A percentile compares a stretch with the other conserved stretches of the same genome.
Evolutionary conservation across 2,113 vertebrate genomes (phyloP).

Genomic region (Scalopus aquaticus): DNA sequence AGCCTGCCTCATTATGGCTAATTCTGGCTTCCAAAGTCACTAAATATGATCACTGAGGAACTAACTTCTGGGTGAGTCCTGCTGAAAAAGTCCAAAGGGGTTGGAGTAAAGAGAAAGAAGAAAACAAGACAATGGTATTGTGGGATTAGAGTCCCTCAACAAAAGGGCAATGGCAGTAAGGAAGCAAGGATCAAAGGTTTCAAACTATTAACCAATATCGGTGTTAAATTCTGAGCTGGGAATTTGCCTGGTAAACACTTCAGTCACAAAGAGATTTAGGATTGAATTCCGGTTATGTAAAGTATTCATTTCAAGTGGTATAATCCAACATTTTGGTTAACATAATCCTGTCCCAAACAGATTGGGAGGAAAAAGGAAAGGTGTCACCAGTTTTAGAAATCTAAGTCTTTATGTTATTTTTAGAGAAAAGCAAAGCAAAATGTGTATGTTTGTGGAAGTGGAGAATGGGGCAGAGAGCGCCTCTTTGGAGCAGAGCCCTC

Average conservation of each 20-base stretch:
- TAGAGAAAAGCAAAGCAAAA: neutral
- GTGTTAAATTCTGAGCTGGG: neutral
- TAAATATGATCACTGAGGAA: neutral
- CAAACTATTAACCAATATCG: neutral
- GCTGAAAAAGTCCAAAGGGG: neutral
- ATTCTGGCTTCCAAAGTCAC: neutral
- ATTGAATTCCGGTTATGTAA: slow-evolving; percentile 54
- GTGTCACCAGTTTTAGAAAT: neutral
- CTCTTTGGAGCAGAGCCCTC: rapidly evolving
- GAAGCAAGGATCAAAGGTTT: neutral
- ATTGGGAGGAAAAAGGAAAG: neutral
- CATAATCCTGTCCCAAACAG: slow-evolving; percentile 13
- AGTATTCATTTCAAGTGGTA: slow-evolving; percentile 34
- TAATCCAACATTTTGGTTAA: slow-evolving; percentile 37
- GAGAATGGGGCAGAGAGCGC: neutral
- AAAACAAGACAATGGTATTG: neutral
- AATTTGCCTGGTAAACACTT: slow-evolving; percentile 20
- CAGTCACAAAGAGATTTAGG: slow-evolving; percentile 15
- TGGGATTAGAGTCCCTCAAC: neutral
- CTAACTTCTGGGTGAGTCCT: neutral
- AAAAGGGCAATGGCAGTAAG: neutral
- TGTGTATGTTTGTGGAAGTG: rapidly evolving
- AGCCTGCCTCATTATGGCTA: neutral
- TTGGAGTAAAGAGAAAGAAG: neutral
- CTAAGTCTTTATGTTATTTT: neutral